These are phyloP conservation scores for Lasioglossum oenotherae DNA, from an alignment of 2,888 invertebrate genomes.

Conservation along the genomic window DNA sequence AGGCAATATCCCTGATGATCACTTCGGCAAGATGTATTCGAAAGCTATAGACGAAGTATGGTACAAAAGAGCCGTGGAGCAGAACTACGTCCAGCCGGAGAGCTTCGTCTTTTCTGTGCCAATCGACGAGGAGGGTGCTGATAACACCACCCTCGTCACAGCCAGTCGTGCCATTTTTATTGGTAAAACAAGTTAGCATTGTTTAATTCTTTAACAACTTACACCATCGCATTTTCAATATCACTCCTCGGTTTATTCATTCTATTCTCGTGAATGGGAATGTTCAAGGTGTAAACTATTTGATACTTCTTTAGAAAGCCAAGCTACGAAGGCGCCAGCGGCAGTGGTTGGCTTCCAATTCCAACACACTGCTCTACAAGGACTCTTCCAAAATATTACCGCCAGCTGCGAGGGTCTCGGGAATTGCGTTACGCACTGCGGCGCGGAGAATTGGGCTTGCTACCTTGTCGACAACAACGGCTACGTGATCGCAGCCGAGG, in stretches of 20 bases:
- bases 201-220: neutral
- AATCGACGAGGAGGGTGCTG: slow-evolving; percentile 86
- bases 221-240: neutral
- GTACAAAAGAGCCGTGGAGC: slow-evolving; percentile 95
- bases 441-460: slow-evolving; percentile 90
- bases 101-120: slow-evolving; percentile 94
- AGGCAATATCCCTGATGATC: slow-evolving; percentile 83
- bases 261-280: neutral
- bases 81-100: slow-evolving; percentile 90
- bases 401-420: slow-evolving; percentile 84
- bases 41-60: slow-evolving; percentile 94
- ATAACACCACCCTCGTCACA: slow-evolving; percentile 90
- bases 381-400: slow-evolving; percentile 92
- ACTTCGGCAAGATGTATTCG: slow-evolving; percentile 91
- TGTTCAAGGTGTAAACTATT: neutral
- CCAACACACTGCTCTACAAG: slow-evolving; percentile 90
- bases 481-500: slow-evolving; percentile 92
- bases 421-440: slow-evolving; percentile 86
- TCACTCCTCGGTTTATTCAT: neutral
- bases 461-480: slow-evolving; percentile 96
- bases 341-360: slow-evolving; percentile 91
- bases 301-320: slow-evolving; percentile 70
- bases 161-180: slow-evolving; percentile 93
- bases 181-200: slow-evolving; percentile 64
- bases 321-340: slow-evolving; percentile 84